Conservation (phyloP, 1,140 invertebrate species). For the Drosophila miranda region DNA sequence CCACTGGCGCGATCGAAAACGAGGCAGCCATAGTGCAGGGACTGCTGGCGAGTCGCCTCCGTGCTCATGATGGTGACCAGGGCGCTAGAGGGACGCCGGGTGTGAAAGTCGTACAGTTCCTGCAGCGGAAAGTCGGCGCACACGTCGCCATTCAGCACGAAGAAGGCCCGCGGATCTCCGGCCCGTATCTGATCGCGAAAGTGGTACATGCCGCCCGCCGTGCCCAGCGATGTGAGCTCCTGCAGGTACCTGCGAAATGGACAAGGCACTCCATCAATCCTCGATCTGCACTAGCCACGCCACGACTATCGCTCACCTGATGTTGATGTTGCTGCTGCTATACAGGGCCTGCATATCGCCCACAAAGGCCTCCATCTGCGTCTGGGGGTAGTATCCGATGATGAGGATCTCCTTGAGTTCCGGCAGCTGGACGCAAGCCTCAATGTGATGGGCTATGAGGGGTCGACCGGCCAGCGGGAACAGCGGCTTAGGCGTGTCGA, state of each 20-base stretch:
- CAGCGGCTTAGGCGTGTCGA: slow-evolving; percentile 98
- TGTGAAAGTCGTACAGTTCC: slow-evolving; percentile 94
- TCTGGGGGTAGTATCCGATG: slow-evolving; percentile 94
- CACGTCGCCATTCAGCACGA: slow-evolving; percentile 98
- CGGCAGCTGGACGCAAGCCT: slow-evolving; percentile 92
- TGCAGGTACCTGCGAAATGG: slow-evolving; percentile 89
- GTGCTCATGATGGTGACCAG: slow-evolving; percentile 91
- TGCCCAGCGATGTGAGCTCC: slow-evolving; percentile 97
- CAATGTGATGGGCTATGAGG: slow-evolving; percentile 98
- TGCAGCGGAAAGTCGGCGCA: slow-evolving; percentile 97
- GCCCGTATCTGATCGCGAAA: slow-evolving; percentile 97
- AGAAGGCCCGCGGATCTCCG: slow-evolving; percentile 95
- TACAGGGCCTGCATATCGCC: slow-evolving; percentile 92
- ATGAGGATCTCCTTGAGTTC: slow-evolving; percentile 95
- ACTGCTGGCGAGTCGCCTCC: slow-evolving; percentile 96
- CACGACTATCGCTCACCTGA: slow-evolving; percentile 84
- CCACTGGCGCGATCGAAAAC: slow-evolving; percentile 91
- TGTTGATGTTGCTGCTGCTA: slow-evolving; percentile 91
- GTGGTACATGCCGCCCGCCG: slow-evolving; percentile 98
- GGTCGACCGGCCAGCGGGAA: slow-evolving; percentile 98
- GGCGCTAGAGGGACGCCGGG: slow-evolving; percentile 82
- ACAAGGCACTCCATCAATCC: slow-evolving; percentile 47
- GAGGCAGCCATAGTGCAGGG: slow-evolving; percentile 96
- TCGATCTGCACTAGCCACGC: neutral
- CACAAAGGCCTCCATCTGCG: slow-evolving; percentile 93